Evolutionary conservation across 2,888 invertebrate species (phyloP), one percentile per base, ranked within the genome.

Genomic region (Leptopilina myrica): DNA sequence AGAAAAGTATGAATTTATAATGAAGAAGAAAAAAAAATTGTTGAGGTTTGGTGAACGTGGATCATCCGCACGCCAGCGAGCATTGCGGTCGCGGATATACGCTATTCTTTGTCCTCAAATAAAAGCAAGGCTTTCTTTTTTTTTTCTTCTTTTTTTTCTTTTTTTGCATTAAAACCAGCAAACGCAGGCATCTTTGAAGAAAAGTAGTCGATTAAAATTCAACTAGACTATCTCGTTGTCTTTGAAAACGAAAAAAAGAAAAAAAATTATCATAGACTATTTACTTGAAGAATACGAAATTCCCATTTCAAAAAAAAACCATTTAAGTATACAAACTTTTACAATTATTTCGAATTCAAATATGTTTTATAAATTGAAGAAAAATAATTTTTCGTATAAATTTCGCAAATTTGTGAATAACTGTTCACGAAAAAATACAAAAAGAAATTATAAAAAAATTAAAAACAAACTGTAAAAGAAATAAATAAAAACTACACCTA

Each of bases 41-140:
- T 67, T 73, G 56, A 56, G 73, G 73, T 53, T 73, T 73, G 6
- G n/a, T 56, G 73, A 56, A 73, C 56, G 56, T 73, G 73, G 53
- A 73, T 73, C 40, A 73, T 73, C 40, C n/a, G 69, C 73, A 56
- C 40, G 56, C 73, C 56, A 56, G 73, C 33, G 56, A 56, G 56
- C 15, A 73, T 33, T 73, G 73, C 49, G 69, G 69, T 53, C 53
- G 20, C 33, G 33, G 73, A 56, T 73, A 33, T 33, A 49, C 12
- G 12, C 12, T 49, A 49, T 73, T 33, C 53, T 69, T 73, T 73
- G 73, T 73, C 56, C 53, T 56, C 56, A 73, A 73, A 56, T 73
- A 73, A 73, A 73, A 53, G 56, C 69, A 53, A 56, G 49, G n/a
- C 56, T 56, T 73, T 43, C 8, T 43, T 43, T 43, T 49, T 49